Evolutionary conservation across 2,797 vertebrate genomes (phyloP), one percentile per base, ranked within the genome.

Genomic region (Pteropus rufus): DNA sequence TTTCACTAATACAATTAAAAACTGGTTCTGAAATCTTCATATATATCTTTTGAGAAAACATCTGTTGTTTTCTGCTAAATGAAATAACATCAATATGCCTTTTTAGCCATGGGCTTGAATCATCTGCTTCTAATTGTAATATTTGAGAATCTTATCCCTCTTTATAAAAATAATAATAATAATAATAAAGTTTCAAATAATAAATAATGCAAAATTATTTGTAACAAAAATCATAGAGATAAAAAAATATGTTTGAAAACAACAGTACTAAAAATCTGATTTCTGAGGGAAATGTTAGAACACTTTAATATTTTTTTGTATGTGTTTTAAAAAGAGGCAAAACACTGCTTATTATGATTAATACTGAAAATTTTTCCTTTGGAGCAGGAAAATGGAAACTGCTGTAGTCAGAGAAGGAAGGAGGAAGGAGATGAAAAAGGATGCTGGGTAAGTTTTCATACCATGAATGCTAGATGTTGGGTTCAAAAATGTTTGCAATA

Each of bases 61-160:
- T 89, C 54, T 97, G 97, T 73, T 88, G 3, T 91, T 96, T 95
- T 90, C 92, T 95, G 49, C 58, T 85, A n/a, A 85, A 79, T 67
- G 73, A 94, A 96, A 97, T 86, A 67, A 34, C 31, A 41, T 58
- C 64, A 76, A 34, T 92, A n/a, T 44, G 23, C 62, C 23, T 86
- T 90, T 82, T 54, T 46, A 26, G 16, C 7, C 90, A 39, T 41
- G 77, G n/a, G 41, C 67, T n/a, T 36, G 39, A 72, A 86, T 91
- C 9, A 8, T 44, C 81, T 93, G 77, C 69, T 65, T 89, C 44
- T 94, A 82, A 56, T 49, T 91, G 80, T 52, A 75, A 92, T 29
- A 76, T n/a, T 56, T 79, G 52, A 88, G 65, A 93, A 75, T 93
- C 69, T 93, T 84, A 73, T 77, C 29, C 29, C 6, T 88, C 64